A percentile compares a stretch with the other conserved stretches of the same genome.
phyloP scores from a whole-genome alignment of 2,888 invertebrate species.

The Strigamia maritima region DNA sequence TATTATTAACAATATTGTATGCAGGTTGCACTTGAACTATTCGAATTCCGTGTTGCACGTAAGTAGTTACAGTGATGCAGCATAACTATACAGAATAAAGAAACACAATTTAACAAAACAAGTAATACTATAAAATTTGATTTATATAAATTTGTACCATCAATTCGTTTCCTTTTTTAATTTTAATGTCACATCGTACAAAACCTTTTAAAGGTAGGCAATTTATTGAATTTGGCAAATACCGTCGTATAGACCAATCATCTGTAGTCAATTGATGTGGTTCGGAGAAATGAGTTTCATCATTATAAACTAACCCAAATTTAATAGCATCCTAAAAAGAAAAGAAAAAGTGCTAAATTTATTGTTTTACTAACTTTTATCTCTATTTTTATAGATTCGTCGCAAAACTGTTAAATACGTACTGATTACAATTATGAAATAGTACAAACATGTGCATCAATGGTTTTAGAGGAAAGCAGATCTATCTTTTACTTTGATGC shows the following conservation, averaged over 20 bases:
- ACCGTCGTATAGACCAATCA: conserved; percentile 62
- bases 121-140: conserved; percentile 11
- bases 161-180: background rate
- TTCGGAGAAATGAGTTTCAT: conserved; percentile 54
- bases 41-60: conserved; percentile 64
- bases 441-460: too few species aligned
- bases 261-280: conserved; percentile 61
- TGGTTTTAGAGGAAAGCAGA: too few species aligned
- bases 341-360: too few species aligned
- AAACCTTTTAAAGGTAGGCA: conserved; percentile 62
- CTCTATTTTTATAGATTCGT: too few species aligned
- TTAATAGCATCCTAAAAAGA: conserved; percentile 49
- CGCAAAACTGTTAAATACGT: too few species aligned
- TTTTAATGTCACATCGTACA: conserved; percentile 54
- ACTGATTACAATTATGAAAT: too few species aligned
- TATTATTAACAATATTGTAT: conserved; percentile 61
- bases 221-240: conserved; percentile 61
- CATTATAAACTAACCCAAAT: conserved; percentile 57
- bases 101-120: conserved; percentile 49
- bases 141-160: background rate
- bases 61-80: conserved; percentile 62
- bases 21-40: conserved; percentile 63
- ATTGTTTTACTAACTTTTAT: too few species aligned
- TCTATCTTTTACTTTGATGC: too few species aligned
- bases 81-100: conserved; percentile 53